Base-by-base conservation (phyloP, 2,113 vertebrate species). In the Eleginops maclovinus region DNA sequence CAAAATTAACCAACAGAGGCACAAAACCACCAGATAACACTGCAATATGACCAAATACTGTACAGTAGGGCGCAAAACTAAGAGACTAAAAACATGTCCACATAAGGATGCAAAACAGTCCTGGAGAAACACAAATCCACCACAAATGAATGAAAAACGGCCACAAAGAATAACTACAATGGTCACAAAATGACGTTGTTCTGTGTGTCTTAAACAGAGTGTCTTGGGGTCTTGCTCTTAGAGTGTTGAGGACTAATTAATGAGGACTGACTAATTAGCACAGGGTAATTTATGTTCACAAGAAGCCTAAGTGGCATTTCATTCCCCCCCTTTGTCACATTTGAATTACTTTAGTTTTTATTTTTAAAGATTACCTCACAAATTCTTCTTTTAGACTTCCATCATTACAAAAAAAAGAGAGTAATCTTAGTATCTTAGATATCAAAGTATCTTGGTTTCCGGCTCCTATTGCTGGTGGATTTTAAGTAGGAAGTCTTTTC, bases 211-310 rank as follows among this genome's bases (percentile, higher is more conserved):
- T 3, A 0, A 4, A 40, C 31, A 36, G 31, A 31, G 31, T 36
- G 41, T 26, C 53, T 69, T 22, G 4, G 54, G 41, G 19, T 55
- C 41, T 49, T 66, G 31, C 7, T 65, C 49, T 40, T 17, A n/a
- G 36, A 26, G 19, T 43, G 6, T 10, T 7, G 17, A 36, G 31
- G 31, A 36, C 31, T 36, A 36, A 36, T 8, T 36, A 36, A 36
- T 36, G 31, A 36, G 6, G 31, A 36, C 7, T 36, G 21, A 47
- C 53, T 14, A 75, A 40, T 72, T 72, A 78, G 41, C 72, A 69
- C 74, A 58, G 66, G 62, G 75, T 65, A 31, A 63, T 56, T 9
- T 49, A 61, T 47, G 47, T 41, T 78, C 28, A 54, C 47, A 40
- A 21, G 12, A 50, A 28, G 50, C 43, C 26, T 5, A 19, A 56